phyloP scores from a whole-genome alignment of 2,797 vertebrate genomes.

The Peromyscus eremicus region DNA sequence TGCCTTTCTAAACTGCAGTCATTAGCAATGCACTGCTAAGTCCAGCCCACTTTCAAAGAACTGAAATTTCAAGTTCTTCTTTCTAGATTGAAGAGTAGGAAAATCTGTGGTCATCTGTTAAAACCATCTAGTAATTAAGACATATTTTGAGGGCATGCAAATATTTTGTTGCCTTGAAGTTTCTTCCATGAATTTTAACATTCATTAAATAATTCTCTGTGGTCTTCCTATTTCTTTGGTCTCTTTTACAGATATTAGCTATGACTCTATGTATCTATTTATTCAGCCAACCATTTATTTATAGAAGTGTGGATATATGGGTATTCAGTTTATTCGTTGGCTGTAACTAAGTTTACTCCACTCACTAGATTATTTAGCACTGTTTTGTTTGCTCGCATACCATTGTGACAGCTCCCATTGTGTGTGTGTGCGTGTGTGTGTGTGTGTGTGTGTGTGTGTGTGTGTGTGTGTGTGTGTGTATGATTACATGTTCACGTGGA shows the following conservation, averaged over 20 bases:
- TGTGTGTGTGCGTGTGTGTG: background rate
- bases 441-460: background rate
- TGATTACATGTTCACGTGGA: background rate
- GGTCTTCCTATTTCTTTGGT: background rate
- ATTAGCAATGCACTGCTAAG: background rate
- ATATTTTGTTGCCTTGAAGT: background rate
- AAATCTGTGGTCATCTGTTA: background rate
- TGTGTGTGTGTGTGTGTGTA: background rate
- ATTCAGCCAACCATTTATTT: background rate
- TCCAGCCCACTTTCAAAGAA: background rate
- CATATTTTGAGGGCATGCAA: background rate
- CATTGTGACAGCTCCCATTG: background rate
- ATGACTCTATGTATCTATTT: background rate
- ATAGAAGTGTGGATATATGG: background rate
- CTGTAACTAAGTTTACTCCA: background rate
- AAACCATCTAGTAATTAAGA: background rate
- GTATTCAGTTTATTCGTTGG: background rate
- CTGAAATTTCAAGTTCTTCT: background rate
- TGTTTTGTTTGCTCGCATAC: background rate
- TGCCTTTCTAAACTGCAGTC: background rate
- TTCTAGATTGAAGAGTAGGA: background rate
- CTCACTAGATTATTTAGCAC: background rate
- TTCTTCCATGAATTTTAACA: background rate
- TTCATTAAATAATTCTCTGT: background rate
- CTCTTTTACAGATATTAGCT: background rate